Percentiles rank a stretch among this genome's conserved stretches.
Conservation (phyloP, 2,888 invertebrate species). For the Callinectes sapidus region DNA sequence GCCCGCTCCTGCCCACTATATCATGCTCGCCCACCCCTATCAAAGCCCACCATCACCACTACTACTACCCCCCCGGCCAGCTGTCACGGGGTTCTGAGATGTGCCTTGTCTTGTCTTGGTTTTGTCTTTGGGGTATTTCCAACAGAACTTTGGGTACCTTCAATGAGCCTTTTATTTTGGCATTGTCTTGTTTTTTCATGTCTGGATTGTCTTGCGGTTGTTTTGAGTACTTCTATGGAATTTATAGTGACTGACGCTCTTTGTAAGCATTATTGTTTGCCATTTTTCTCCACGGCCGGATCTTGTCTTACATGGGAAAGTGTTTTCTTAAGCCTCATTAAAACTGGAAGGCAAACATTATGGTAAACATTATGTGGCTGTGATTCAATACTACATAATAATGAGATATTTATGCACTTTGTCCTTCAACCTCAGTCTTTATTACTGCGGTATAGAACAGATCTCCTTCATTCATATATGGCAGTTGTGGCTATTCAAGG, state of each 20-base stretch:
- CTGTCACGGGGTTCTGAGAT: not conserved
- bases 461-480: not conserved
- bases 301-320: not conserved
- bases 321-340: not conserved
- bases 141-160: no score
- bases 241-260: no score
- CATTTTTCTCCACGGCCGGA: no score
- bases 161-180: no score
- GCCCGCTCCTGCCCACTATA: constrained; percentile 19
- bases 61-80: not conserved
- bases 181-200: no score
- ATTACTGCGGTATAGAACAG: no score
- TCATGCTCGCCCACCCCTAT: not conserved
- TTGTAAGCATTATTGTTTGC: no score
- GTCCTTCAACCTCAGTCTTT: no score
- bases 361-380: not conserved
- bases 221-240: no score
- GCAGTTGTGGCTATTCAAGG: not conserved
- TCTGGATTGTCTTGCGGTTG: no score
- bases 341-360: not conserved
- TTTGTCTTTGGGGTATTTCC: no score
- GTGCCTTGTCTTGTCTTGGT: not conserved
- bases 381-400: not conserved
- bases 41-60: not conserved
- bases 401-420: not conserved